Conservation (phyloP, 2,888 invertebrate genomes). For the Encarsia formosa region DNA sequence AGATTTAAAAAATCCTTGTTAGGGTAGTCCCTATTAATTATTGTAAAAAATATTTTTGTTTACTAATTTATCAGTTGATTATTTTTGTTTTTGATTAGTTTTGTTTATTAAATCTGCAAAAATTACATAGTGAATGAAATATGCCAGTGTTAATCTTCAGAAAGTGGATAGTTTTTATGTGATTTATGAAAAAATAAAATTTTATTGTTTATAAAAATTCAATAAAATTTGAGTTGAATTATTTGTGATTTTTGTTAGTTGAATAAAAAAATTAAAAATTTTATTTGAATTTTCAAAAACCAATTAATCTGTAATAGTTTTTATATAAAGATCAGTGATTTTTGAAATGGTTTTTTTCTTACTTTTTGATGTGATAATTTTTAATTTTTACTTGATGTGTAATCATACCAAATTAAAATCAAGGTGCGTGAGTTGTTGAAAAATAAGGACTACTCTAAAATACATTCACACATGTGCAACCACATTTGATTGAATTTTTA, state of each 20-base stretch:
- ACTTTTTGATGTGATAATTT: background rate
- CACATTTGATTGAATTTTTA: constrained; percentile 48
- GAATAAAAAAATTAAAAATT: background rate
- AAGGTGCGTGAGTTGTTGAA: too few relatives aligned
- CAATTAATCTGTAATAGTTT: background rate
- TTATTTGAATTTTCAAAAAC: background rate
- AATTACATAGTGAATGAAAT: background rate
- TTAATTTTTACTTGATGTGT: constrained; percentile 11
- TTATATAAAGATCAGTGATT: background rate
- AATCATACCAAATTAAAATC: too few relatives aligned
- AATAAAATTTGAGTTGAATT: background rate
- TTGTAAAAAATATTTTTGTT: constrained; percentile 8
- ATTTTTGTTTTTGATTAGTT: constrained; percentile 6
- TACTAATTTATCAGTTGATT: background rate
- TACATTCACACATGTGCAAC: constrained; percentile 10
- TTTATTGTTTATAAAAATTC: background rate
- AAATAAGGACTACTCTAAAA: constrained; percentile 20
- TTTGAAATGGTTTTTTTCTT: background rate
- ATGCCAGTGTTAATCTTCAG: background rate
- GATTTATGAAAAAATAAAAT: background rate
- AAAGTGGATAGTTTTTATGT: background rate
- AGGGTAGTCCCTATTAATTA: constrained; percentile 23
- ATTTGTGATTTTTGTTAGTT: background rate
- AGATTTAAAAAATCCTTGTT: background rate
- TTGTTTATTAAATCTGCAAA: background rate